Percentiles rank a stretch among this genome's conserved stretches.
Conservation (phyloP, 2,113 vertebrate species). For the Vombatus ursinus region DNA sequence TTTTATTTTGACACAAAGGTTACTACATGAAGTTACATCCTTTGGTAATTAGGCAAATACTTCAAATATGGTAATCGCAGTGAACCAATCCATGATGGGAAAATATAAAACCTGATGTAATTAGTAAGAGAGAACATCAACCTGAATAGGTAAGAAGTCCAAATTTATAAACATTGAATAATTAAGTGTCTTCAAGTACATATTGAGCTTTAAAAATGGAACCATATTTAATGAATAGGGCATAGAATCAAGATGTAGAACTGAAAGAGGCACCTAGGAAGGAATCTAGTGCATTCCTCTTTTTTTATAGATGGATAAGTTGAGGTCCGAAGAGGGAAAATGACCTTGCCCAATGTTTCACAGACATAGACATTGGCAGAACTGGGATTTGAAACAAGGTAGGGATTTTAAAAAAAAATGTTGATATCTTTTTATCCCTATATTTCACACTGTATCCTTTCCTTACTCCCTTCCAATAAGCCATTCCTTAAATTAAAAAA, state of each 20-base stretch:
- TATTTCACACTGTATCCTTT: background rate
- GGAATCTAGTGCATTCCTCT: background rate
- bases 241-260: background rate
- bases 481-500: background rate
- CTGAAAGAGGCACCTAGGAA: background rate
- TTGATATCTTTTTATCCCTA: background rate
- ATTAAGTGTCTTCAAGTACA: constrained; percentile 49
- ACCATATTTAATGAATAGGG: background rate
- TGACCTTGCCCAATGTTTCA: background rate
- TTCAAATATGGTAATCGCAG: constrained; percentile 54
- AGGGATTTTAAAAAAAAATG: background rate
- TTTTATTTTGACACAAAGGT: constrained; percentile 45
- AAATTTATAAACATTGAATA: constrained; percentile 38
- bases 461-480: background rate
- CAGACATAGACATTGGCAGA: background rate
- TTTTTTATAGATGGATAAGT: background rate
- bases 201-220: background rate
- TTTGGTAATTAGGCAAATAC: constrained; percentile 59
- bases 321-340: background rate
- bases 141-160: constrained; percentile 43
- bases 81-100: constrained; percentile 36
- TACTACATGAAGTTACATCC: constrained; percentile 54
- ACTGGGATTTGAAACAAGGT: background rate
- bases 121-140: constrained; percentile 37
- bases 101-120: constrained; percentile 47